Base-by-base conservation (phyloP, 2,113 vertebrate genomes). In the Dunckerocampus dactyliophorus region DNA sequence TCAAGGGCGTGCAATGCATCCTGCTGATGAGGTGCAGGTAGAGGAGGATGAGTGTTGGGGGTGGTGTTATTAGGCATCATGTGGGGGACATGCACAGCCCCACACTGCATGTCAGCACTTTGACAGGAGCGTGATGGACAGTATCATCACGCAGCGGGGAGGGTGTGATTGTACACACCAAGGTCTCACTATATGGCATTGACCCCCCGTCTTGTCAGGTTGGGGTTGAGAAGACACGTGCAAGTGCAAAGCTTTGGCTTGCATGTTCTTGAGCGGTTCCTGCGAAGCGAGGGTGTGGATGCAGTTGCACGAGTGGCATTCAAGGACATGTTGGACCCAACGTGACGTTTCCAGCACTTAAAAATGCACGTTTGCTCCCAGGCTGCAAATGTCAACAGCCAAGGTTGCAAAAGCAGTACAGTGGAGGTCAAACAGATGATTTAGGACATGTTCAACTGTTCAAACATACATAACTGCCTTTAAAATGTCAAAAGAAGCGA, bases 1-100 rank as follows among this genome's bases (percentile, higher is more conserved):
- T 88, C 82, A 85, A 88, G 86, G 86, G 74, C 81, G 58, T 66
- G 65, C 67, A 71, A 62, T 81, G 52, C 74, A 80, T 83, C 74
- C 78, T 72, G 78, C 47, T 71, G 69, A 82, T 82, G 81, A 76
- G 73, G 69, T 68, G 69, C 17, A 71, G 77, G 28, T 48, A 63
- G 64, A 55, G 34, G 54, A 62, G 61, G 67, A 43, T 47, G 69
- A 20, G 64, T 52, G n/a, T n/a, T n/a, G 52, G 70, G 65, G 73
- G 50, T 62, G 48, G 74, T 74, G 76, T 69, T 76, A 69, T 66
- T 62, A 66, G 57, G 69, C 71, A 75, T 63, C 71, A 69, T 77
- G 78, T 46, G 78, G 31, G 71, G 58, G 75, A 28, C 74, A 74
- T 77, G 71, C 66, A 67, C 71, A 79, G 42, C 65, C 37, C 60